These are phyloP conservation scores for Oxyura jamaicensis DNA, from an alignment of 2,113 vertebrate species.

Conservation along the genomic window DNA sequence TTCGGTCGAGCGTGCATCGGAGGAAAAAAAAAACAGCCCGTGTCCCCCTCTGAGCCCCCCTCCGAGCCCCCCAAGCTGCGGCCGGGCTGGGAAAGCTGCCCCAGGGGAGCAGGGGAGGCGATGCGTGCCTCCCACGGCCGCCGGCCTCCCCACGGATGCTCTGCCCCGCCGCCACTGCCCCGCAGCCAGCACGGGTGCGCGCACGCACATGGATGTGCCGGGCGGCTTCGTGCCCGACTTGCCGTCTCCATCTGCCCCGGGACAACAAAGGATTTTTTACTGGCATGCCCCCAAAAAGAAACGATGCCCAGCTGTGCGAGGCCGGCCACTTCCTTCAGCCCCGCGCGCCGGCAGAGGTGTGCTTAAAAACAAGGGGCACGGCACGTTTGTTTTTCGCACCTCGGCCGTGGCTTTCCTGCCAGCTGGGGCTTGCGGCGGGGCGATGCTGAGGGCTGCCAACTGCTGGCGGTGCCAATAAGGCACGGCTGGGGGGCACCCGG, in stretches of 20 bases:
- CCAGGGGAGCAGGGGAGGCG: not conserved
- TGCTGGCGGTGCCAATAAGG: no score
- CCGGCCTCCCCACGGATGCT: not conserved
- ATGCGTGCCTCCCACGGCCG: not conserved
- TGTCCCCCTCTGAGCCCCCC: not conserved
- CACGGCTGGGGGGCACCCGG: no score
- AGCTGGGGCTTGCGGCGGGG: not conserved
- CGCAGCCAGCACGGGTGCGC: no score
- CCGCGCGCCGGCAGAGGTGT: not conserved
- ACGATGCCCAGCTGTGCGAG: not conserved
- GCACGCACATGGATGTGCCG: not conserved
- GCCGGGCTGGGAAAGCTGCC: not conserved
- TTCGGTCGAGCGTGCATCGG: not conserved
- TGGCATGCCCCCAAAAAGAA: not conserved
- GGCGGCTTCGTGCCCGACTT: not conserved
- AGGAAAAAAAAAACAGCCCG: not conserved
- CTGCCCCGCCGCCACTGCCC: rapidly evolving
- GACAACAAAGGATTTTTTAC: not conserved
- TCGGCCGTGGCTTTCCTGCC: not conserved
- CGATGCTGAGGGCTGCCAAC: not conserved
- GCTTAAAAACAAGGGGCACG: not conserved
- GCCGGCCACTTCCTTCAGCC: not conserved
- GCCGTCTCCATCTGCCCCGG: not conserved
- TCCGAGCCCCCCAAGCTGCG: not conserved
- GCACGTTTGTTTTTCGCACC: not conserved